Evolutionary conservation across 2,797 vertebrate genomes (phyloP).

Genomic region (Uromys caudimaculatus): DNA sequence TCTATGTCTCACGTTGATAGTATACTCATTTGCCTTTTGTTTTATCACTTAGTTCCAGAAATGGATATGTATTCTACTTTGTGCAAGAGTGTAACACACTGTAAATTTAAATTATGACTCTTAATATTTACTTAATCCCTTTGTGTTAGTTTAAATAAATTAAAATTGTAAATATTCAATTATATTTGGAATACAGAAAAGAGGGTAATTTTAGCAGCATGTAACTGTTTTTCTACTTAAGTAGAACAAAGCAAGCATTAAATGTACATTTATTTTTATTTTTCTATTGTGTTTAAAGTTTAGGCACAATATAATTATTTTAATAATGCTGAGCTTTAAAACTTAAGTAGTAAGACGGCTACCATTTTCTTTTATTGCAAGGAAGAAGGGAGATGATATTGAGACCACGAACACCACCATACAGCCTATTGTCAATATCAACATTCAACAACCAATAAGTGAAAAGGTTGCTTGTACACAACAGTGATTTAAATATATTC

Average conservation of each 20-base stretch:
- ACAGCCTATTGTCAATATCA: neutral
- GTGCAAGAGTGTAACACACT: neutral
- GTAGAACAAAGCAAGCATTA: neutral
- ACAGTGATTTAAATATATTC: neutral
- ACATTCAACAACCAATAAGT: neutral
- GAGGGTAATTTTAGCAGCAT: neutral
- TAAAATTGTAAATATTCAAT: neutral
- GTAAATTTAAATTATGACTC: neutral
- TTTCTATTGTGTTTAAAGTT: constrained; percentile 3
- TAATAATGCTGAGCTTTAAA: constrained; percentile 35
- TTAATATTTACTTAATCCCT: neutral
- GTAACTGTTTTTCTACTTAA: neutral
- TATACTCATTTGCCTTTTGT: too few relatives aligned
- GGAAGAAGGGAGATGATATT: neutral
- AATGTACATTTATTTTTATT: constrained; percentile 8
- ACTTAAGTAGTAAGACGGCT: neutral
- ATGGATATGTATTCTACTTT: neutral
- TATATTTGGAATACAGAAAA: neutral
- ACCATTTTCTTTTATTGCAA: neutral
- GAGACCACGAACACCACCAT: neutral
- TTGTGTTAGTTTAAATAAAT: neutral
- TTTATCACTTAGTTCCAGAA: neutral
- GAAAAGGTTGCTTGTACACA: neutral
- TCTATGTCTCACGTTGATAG: neutral
- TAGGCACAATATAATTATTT: neutral